Conservation (phyloP, 2,888 invertebrate species). For the Corbicula japonica region DNA sequence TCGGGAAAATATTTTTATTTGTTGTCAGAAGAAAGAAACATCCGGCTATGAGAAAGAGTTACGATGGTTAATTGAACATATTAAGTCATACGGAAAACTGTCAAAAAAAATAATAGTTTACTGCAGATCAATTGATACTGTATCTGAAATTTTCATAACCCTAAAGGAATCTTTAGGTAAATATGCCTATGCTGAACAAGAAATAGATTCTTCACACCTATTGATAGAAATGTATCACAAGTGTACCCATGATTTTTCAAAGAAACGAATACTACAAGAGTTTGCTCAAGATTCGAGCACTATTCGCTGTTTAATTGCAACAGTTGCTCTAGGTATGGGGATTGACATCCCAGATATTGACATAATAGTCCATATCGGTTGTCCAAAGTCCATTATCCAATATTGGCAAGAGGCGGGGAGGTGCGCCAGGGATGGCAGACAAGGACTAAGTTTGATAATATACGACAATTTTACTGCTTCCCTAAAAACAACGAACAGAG, state of each 20-base stretch:
- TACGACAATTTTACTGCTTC: conserved; percentile 44
- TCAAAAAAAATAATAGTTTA: conserved; percentile 54
- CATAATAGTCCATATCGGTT: conserved; percentile 44
- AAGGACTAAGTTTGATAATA: conserved; percentile 35
- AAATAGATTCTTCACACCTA: conserved; percentile 29
- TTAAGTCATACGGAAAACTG: conserved; percentile 22
- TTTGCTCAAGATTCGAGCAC: conserved; percentile 26
- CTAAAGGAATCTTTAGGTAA: conserved; percentile 38
- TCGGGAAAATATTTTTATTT: conserved; percentile 43
- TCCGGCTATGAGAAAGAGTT: conserved; percentile 15
- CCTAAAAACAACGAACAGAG: conserved; percentile 36
- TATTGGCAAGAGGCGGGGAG: conserved; percentile 59
- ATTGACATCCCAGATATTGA: conserved; percentile 51
- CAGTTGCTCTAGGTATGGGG: conserved; percentile 63
- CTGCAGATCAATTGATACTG: conserved; percentile 56
- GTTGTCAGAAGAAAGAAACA: conserved; percentile 27
- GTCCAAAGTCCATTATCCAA: conserved; percentile 47
- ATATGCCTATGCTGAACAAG: conserved; percentile 37
- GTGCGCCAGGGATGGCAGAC: conserved; percentile 51
- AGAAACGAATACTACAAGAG: conserved; percentile 36
- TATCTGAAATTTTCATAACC: conserved; percentile 49
- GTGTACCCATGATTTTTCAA: conserved; percentile 51
- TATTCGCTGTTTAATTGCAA: conserved; percentile 52
- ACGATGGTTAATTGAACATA: conserved; percentile 42
- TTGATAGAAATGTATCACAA: conserved; percentile 65